Base-by-base conservation (phyloP, 1,140 invertebrate genomes). In the Camponotus floridanus region DNA sequence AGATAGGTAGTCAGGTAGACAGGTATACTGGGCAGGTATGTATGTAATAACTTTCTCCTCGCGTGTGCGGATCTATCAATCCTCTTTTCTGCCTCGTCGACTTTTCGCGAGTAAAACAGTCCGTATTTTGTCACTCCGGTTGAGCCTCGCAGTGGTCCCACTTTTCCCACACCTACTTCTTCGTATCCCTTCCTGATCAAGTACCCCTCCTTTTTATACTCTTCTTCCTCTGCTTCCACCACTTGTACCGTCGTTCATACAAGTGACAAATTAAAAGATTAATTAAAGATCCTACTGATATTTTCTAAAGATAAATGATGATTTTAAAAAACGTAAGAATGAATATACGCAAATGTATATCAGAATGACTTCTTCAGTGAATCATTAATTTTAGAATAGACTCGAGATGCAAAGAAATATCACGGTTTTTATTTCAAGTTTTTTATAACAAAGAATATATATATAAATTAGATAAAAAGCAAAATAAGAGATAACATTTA, bases 121-220 rank as follows among this genome's bases (percentile, higher is more conserved):
- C 26, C 55, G 55, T 18, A 73, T 73, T 81, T 83, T 83, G 79
- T 74, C 68, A 61, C 51, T 55, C 39, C n/a, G 6, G 55, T 61
- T 36, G 67, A 80, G 15, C 79, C 18, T 36, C 33, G 11, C 26
- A 51, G 9, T 13, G 55, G 68, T 73, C 68, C 57, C 26, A 39
- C 67, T 73, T 73, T 81, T 81, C 13, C 79, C 79, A 83, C 68
- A 83, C 79, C 79, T 83, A 18, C 31, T 21, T 11, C 26, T 33
- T 74, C 26, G 26, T 83, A 61, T 31, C 79, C 79, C 79, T 74
- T 48, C 79, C 70, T 83, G 51, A 42, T 13, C 6, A 26, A 51
- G 13, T 87, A 71, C 65, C 86, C 74, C 87, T 88, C 87, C 87
- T 86, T 76, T 76, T 70, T 51, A 3, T 51, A 55, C 42, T 65